Evolutionary conservation across 1,140 invertebrate genomes (phyloP).

Genomic region (Dreissena polymorpha): DNA sequence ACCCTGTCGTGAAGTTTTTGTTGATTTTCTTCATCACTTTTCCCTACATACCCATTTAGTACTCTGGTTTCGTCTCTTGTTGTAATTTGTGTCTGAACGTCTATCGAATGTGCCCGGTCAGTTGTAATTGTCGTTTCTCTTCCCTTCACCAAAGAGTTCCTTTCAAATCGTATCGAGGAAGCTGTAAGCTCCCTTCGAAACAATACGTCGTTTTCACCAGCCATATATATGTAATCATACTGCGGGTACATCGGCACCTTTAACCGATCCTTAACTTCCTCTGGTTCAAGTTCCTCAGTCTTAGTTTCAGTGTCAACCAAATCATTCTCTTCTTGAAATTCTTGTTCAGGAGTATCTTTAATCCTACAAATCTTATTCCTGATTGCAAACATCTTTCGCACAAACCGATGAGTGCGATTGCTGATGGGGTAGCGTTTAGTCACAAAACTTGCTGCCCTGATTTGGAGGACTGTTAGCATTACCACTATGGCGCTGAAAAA

Average conservation of each 20-base stretch:
- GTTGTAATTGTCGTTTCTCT: not conserved
- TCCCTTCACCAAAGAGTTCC: not conserved
- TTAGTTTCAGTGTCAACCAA: not conserved
- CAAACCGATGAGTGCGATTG: not conserved
- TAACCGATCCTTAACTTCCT: not conserved
- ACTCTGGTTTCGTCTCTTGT: not conserved
- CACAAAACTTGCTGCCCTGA: not conserved
- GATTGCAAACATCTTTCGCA: not conserved
- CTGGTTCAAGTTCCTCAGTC: not conserved
- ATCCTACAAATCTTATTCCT: not conserved
- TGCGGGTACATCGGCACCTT: not conserved
- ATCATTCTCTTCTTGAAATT: not conserved
- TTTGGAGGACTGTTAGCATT: constrained; percentile 6
- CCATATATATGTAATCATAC: not conserved
- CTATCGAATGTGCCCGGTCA: not conserved
- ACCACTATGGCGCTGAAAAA: constrained; percentile 14
- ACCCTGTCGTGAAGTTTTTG: not conserved
- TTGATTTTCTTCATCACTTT: not conserved
- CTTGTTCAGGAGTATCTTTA: not conserved
- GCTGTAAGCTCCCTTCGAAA: not conserved
- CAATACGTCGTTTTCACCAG: not conserved
- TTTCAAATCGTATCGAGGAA: not conserved
- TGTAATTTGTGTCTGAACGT: too few species aligned
- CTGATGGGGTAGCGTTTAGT: not conserved
- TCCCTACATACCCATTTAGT: not conserved